Evolutionary conservation across 2,113 vertebrate genomes (phyloP), one percentile per base, ranked within the genome.

Genomic region (Nibea albiflora): DNA sequence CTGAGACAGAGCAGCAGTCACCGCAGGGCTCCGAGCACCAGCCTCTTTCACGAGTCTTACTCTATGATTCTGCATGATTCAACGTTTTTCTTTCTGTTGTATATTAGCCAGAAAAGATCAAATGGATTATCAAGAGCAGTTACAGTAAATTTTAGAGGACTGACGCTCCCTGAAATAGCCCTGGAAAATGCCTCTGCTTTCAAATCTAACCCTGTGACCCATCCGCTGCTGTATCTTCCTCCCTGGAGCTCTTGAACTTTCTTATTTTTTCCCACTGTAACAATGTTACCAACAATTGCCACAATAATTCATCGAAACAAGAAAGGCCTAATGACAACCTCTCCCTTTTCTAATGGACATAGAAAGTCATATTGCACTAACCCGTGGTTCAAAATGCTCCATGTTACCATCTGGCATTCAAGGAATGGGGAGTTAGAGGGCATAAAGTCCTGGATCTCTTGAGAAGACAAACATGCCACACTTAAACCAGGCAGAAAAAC

Each of bases 351-450:
- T 64, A 28, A 10, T 67, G 14, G 17, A 16, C 39, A 11, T 11
- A 28, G 16, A 44, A 46, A 28, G 56, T 31, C 46, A 58, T 66
- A n/a, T 5, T 44, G 11, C 15, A 42, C 6, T 35, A 44, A 31
- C 31, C 50, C 49, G 6, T 39, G 4, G 46, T 15, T 86, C 31
- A 70, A 53, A 73, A 24, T 12, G 26, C 19, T 20, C 2, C 28
- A 20, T 53, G 54, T 47, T 17, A 64, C 22, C 42, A 50, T 63
- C 17, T 64, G 56, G 28, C 57, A 84, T 79, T 65, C 31, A 42
- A 31, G 28, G 49, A 57, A 74, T 44, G 49, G 2, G 3, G 16
- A 57, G 71, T 52, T 71, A 7, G 20, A 76, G 52, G 19, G 50
- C 28, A 56, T 22, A 20, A 0, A 22, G 39, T 62, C 56, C 14